Base-by-base conservation (phyloP, 2,888 invertebrate species). In the Trimorus sp. region DNA sequence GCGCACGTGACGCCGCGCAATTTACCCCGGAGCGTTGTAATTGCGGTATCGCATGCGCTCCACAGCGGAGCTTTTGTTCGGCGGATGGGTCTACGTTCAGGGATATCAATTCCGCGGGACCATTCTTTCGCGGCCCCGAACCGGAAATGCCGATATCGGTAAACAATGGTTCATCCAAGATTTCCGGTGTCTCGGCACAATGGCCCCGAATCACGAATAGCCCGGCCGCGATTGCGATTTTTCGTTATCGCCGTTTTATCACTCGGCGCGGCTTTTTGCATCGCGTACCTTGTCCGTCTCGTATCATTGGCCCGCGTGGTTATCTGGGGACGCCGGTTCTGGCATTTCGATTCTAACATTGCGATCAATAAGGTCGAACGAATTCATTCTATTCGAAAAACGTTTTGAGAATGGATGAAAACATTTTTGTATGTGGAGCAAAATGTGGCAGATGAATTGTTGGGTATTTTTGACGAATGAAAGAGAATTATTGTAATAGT, bases 1-100 rank as follows among this genome's bases (percentile, higher is more conserved):
- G 62, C 75, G 84, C 85, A 87, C 87, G 87, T 86, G 87, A 84
- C 85, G 85, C 82, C 66, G 80, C 84, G 87, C 88, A 89, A 90
- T 89, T 90, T 89, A 89, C 89, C 89, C 88, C 87, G 84, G 86
- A 87, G 85, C 86, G 83, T 89, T 87, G 86, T 89, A 89, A 89
- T 89, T 89, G 89, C 89, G 86, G 87, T 87, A 87, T 89, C 88
- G 88, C 88, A 87, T 87, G 87, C 84, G 83, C 74, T 86, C 70
- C 83, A 83, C 83, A 84, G 81, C 16, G 37, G 26, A 12, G 53
- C 60, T 53, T 60, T 69, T 69, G 76, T 76, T 48, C 26, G 14
- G 51, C 53, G 49, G 59, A 75, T 60, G 60, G 40, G 70, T 70
- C 51, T 60, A 51, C 68, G 54, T 62, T 26, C 40, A 3, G 63